Evolutionary conservation across 2,797 vertebrate genomes (phyloP).

Genomic region (Enteromius viviparus): DNA sequence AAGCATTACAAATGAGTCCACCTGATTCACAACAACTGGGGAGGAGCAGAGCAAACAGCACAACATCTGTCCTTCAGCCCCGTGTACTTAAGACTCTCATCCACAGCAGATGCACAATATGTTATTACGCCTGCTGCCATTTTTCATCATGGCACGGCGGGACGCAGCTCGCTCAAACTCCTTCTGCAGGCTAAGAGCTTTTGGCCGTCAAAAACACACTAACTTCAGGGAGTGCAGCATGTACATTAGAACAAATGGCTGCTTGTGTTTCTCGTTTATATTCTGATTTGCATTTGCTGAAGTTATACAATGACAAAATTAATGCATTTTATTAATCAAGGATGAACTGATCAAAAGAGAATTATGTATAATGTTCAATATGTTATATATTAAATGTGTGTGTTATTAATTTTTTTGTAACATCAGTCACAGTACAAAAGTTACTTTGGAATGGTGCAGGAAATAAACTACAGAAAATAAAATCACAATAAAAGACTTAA

Average conservation of each 20-base stretch:
- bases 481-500: too few species aligned
- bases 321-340: neutral
- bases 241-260: neutral
- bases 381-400: too few species aligned
- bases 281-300: neutral
- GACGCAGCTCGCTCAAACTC: conserved; percentile 74
- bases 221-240: conserved; percentile 78
- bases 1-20: conserved; percentile 53
- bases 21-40: conserved; percentile 62
- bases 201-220: conserved; percentile 76
- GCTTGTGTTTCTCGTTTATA: neutral
- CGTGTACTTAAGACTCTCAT: conserved; percentile 71
- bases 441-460: too few species aligned
- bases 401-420: too few species aligned
- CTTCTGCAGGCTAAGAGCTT: conserved; percentile 84
- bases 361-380: too few species aligned
- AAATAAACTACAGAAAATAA: too few species aligned
- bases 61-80: conserved; percentile 81
- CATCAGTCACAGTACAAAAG: too few species aligned
- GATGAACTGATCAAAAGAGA: too few species aligned
- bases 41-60: conserved; percentile 65
- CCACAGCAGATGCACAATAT: conserved; percentile 87
- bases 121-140: conserved; percentile 81
- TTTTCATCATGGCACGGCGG: conserved; percentile 86
- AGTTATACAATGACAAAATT: neutral